phyloP scores from a whole-genome alignment of 2,888 invertebrate genomes.

The Epistrophe grossulariae region DNA sequence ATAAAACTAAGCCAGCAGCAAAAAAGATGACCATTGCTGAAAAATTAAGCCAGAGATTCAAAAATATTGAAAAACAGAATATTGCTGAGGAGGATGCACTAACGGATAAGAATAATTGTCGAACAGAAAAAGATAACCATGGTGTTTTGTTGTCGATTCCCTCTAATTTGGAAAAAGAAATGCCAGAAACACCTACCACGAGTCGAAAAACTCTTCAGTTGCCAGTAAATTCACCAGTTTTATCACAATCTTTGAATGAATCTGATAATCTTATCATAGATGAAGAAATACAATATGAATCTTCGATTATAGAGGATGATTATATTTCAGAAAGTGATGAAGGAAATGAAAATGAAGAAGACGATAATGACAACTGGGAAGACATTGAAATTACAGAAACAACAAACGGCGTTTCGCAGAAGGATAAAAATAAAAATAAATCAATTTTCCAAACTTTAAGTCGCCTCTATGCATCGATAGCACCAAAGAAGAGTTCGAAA shows the following conservation, averaged over 20 bases:
- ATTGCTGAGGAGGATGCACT: conserved; percentile 39
- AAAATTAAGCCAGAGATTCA: conserved; percentile 78
- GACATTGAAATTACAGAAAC: conserved; percentile 79
- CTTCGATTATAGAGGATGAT: conserved; percentile 1
- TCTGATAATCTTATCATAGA: conserved; percentile 51
- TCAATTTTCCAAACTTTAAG: conserved; percentile 77
- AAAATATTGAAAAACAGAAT: conserved; percentile 73
- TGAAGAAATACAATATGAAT: conserved; percentile 38
- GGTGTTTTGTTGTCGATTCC: conserved; percentile 29
- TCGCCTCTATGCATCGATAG: conserved; percentile 74
- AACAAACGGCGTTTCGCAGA: conserved; percentile 38
- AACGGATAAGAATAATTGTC: background rate
- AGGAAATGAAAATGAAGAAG: conserved; percentile 46
- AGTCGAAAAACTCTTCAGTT: background rate
- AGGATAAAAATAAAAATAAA: conserved; percentile 76
- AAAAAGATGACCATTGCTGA: conserved; percentile 78
- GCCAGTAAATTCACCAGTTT: background rate
- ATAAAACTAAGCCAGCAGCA: conserved; percentile 27
- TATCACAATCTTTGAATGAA: conserved; percentile 43
- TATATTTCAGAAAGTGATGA: conserved; percentile 54
- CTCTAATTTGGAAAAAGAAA: background rate
- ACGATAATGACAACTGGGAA: conserved; percentile 80
- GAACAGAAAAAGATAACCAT: conserved; percentile 6
- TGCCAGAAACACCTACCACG: background rate
- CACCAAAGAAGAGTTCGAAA: conserved; percentile 56